Percentiles rank a stretch among this genome's conserved stretches.
These are phyloP conservation scores for Albula glossodonta DNA, from an alignment of 2,113 vertebrate genomes.

Conservation along the genomic window DNA sequence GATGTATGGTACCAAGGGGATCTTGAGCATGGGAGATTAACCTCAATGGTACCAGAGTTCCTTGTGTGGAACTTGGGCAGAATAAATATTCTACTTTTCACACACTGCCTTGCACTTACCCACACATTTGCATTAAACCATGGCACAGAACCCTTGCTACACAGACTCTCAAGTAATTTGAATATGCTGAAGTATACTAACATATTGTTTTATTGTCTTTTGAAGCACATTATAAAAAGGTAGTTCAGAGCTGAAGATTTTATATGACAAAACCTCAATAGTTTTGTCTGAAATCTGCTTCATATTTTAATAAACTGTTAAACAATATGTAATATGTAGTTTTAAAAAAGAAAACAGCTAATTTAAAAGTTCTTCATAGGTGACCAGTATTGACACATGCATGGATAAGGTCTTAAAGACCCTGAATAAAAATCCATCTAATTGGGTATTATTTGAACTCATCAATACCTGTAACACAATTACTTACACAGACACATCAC, in stretches of 20 bases:
- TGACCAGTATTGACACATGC: slow-evolving; percentile 77
- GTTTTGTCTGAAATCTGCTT: not conserved
- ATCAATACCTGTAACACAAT: slow-evolving; percentile 77
- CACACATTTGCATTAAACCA: not conserved
- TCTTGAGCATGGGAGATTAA: not conserved
- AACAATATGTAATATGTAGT: slow-evolving; percentile 47
- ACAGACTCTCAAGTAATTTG: not conserved
- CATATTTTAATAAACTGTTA: slow-evolving; percentile 58
- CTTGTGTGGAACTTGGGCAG: not conserved
- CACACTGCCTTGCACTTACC: not conserved
- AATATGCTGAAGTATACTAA: not conserved
- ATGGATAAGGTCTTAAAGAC: slow-evolving; percentile 77
- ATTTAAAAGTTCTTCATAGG: slow-evolving; percentile 72
- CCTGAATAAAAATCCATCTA: slow-evolving; percentile 82
- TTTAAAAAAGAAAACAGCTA: slow-evolving; percentile 50
- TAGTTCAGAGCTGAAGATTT: no score
- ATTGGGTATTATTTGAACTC: slow-evolving; percentile 79
- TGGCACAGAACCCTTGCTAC: not conserved
- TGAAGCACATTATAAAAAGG: no score
- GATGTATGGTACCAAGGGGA: not conserved
- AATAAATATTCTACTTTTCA: not conserved
- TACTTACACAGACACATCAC: slow-evolving; percentile 56
- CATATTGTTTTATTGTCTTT: no score
- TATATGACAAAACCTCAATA: no score
- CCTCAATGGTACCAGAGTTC: not conserved